Conservation (phyloP, 1,140 invertebrate genomes). For the Drosophila chauvacae region DNA sequence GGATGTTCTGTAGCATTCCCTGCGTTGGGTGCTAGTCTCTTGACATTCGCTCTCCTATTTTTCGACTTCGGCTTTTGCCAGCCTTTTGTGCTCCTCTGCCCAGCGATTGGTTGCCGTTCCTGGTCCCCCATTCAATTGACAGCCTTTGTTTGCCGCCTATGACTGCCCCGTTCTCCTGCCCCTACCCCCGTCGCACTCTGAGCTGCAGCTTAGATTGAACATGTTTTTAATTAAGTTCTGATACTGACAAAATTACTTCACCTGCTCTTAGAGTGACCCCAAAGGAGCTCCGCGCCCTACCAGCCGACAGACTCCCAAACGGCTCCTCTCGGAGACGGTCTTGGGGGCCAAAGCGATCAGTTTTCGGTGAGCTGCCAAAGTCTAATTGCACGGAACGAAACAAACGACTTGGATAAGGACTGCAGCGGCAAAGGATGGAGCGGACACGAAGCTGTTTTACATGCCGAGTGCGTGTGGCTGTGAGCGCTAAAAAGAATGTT, state of each 20-base stretch:
- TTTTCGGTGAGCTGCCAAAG: slow-evolving; percentile 66
- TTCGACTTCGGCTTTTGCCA: slow-evolving; percentile 22
- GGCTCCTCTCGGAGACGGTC: slow-evolving; percentile 13
- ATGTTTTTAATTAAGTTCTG: slow-evolving; percentile 68
- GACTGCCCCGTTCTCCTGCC: slow-evolving; percentile 10
- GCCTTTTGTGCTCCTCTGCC: slow-evolving; percentile 13
- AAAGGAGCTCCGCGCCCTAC: slow-evolving; percentile 39
- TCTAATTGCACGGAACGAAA: slow-evolving; percentile 82
- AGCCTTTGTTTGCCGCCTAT: slow-evolving; percentile 40
- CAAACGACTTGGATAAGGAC: slow-evolving; percentile 79
- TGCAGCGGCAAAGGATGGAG: slow-evolving; percentile 26
- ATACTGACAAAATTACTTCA: slow-evolving; percentile 21
- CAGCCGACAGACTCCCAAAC: slow-evolving; percentile 2
- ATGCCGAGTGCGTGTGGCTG: slow-evolving; percentile 48
- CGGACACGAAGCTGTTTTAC: slow-evolving; percentile 53
- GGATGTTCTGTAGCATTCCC: slow-evolving; percentile 6
- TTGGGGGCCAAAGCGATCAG: slow-evolving; percentile 56
- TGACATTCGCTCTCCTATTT: slow-evolving; percentile 15
- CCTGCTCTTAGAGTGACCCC: neutral
- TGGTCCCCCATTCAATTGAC: slow-evolving; percentile 3
- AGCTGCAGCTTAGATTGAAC: slow-evolving; percentile 18
- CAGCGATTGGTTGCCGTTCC: neutral
- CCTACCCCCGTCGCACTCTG: neutral
- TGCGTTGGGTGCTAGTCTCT: slow-evolving; percentile 2
- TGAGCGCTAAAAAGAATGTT: slow-evolving; percentile 40